Evolutionary conservation across 2,113 vertebrate species (phyloP), one percentile per base, ranked within the genome.

Genomic region (Candoia aspera): DNA sequence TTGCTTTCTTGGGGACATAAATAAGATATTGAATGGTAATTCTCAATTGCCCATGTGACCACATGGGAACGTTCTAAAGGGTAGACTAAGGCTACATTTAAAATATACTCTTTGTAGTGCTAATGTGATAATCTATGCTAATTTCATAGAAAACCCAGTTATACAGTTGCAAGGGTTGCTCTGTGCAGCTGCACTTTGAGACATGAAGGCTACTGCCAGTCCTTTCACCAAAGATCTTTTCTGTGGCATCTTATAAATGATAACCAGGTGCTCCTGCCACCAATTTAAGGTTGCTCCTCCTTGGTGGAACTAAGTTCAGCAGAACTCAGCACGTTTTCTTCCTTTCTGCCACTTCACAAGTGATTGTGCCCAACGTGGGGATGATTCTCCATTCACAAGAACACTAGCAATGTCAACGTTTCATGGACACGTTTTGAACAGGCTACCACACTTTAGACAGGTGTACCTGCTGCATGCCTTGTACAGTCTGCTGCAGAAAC

Each of bases 391-490:
- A 8, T 29, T 29, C 24, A 29, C 49, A 53, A n/a, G 84, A 49
- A 86, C 60, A 37, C 6, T 8, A 79, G 10, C 88, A 55, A 79
- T 9, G 55, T 42, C 46, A 73, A 24, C 8, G 15, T 87, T n/a
- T 55, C 21, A 13, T 8, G 1, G 15, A 2, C 42, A 85, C n/a
- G 42, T 24, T 53, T 3, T 23, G 24, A 13, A 23, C 9, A 46
- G 19, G 23, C 9, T 6, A 33, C 15, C 23, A 6, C 17, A 2
- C 19, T 2, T 29, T 17, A 23, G 89, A 1, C 23, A 4, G 26
- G 59, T 57, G 85, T 97, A 99, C 99, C 98, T 99, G 99, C 96
- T 99, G 99, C 99, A 99, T 98, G 97, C 96, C 98, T 96, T 98
- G 98, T 97, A 99, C 97, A 15, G 97, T 98, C 93, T 99, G 98